Evolutionary conservation across 2,888 invertebrate species (phyloP).

Genomic region (Pristionchus exspectatus): DNA sequence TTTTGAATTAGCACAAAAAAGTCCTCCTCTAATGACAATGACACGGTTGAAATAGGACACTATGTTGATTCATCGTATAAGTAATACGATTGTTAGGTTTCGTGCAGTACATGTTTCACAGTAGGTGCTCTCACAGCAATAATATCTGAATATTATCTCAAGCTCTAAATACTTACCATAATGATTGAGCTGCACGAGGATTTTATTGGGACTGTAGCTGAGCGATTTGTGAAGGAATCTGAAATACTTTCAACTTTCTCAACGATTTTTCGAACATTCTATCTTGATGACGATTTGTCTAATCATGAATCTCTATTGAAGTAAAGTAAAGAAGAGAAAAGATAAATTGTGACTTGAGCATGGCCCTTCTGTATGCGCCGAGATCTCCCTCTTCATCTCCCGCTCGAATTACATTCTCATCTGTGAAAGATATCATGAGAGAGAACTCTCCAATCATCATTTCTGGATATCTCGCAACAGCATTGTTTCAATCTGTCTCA

Average conservation of each 20-base stretch:
- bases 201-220: constrained; percentile 71
- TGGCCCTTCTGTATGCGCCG: constrained; percentile 81
- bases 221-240: constrained; percentile 70
- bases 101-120: too few relatives aligned
- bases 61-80: too few relatives aligned
- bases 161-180: constrained; percentile 56
- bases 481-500: neutral
- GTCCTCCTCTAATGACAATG: too few relatives aligned
- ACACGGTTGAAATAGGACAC: too few relatives aligned
- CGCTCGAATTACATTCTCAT: constrained; percentile 79
- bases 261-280: too few relatives aligned
- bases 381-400: constrained; percentile 81
- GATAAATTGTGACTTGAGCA: constrained; percentile 81
- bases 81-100: too few relatives aligned
- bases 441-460: neutral
- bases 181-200: constrained; percentile 69
- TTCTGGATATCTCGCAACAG: neutral
- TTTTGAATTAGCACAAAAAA: too few relatives aligned
- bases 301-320: constrained; percentile 84
- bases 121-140: constrained; percentile 86
- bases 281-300: neutral
- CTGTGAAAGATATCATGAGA: constrained; percentile 69
- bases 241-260: constrained; percentile 39
- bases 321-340: constrained; percentile 82
- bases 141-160: constrained; percentile 51